Evolutionary conservation across 1,140 invertebrate species (phyloP).

Genomic region (Drosophila busckii): DNA sequence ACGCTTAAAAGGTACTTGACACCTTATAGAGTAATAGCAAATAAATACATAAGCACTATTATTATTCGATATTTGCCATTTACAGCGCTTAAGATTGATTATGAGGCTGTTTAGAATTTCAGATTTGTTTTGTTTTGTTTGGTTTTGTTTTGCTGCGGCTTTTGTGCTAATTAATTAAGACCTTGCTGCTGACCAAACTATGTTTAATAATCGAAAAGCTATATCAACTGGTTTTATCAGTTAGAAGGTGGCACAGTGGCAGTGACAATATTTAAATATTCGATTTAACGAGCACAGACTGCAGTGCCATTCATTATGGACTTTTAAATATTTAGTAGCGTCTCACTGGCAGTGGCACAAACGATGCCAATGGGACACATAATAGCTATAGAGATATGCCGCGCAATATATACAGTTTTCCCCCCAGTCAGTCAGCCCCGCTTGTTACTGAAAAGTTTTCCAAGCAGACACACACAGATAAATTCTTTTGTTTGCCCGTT

Average conservation of each 20-base stretch:
- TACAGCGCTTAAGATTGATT: neutral
- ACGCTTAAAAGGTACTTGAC: slow-evolving; percentile 47
- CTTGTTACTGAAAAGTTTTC: slow-evolving; percentile 53
- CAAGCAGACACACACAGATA: slow-evolving; percentile 53
- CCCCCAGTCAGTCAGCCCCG: neutral
- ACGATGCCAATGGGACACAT: slow-evolving; percentile 60
- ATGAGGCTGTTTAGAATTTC: neutral
- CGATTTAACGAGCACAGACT: slow-evolving; percentile 40
- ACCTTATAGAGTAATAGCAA: slow-evolving; percentile 28
- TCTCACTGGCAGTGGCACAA: slow-evolving; percentile 23
- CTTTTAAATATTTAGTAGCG: slow-evolving; percentile 61
- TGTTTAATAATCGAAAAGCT: neutral
- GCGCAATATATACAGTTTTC: neutral
- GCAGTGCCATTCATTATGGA: slow-evolving; percentile 59
- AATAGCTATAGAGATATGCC: slow-evolving; percentile 46
- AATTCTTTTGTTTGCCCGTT: slow-evolving; percentile 58
- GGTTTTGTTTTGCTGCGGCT: neutral
- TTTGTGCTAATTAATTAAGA: slow-evolving; percentile 46
- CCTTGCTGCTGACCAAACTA: slow-evolving; percentile 7
- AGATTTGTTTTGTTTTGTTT: neutral
- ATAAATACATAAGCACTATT: too few relatives aligned
- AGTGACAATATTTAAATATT: slow-evolving; percentile 60
- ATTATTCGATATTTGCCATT: too few relatives aligned
- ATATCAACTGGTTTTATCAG: slow-evolving; percentile 28
- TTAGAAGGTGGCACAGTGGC: too few relatives aligned